A percentile compares a stretch with the other conserved stretches of the same genome.
These are phyloP conservation scores for Rhingia rostrata DNA, from an alignment of 2,888 invertebrate species.

Conservation along the genomic window DNA sequence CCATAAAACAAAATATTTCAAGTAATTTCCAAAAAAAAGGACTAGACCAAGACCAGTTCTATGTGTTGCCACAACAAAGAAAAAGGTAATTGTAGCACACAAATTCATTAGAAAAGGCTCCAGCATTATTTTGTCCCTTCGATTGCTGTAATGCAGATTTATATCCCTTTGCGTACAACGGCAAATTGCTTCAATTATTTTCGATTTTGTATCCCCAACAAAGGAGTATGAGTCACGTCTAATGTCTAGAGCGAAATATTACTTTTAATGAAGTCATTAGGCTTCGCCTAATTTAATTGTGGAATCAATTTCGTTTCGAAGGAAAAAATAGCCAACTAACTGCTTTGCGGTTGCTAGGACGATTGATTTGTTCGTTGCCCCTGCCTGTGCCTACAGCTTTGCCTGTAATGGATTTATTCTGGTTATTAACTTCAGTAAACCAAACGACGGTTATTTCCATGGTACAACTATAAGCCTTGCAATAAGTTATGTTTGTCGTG, in stretches of 20 bases:
- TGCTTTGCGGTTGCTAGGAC: constrained; percentile 10
- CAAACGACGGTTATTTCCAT: too few relatives aligned
- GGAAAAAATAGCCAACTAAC: constrained; percentile 1
- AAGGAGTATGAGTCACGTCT: neutral
- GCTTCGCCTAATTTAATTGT: constrained; percentile 44
- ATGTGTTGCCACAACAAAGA: too few relatives aligned
- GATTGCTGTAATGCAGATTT: neutral
- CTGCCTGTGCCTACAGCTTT: neutral
- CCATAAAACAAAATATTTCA: too few relatives aligned
- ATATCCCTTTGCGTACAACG: neutral
- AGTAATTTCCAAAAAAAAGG: too few relatives aligned
- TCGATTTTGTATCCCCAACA: neutral
- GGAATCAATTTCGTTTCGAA: constrained; percentile 42
- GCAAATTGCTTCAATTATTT: constrained; percentile 28
- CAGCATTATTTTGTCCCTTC: too few relatives aligned
- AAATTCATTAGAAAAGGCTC: too few relatives aligned
- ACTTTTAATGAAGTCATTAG: constrained; percentile 51
- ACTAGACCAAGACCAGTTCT: too few relatives aligned
- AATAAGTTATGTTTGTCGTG: too few relatives aligned
- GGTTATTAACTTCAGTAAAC: too few relatives aligned
- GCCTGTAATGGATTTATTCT: neutral
- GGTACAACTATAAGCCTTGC: too few relatives aligned
- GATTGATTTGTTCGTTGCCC: neutral
- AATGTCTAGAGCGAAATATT: constrained; percentile 2
- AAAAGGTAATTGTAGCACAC: too few relatives aligned